Evolutionary conservation across 1,140 invertebrate species (phyloP), one percentile per base, ranked within the genome.

Genomic region (Hormaphis cornu): DNA sequence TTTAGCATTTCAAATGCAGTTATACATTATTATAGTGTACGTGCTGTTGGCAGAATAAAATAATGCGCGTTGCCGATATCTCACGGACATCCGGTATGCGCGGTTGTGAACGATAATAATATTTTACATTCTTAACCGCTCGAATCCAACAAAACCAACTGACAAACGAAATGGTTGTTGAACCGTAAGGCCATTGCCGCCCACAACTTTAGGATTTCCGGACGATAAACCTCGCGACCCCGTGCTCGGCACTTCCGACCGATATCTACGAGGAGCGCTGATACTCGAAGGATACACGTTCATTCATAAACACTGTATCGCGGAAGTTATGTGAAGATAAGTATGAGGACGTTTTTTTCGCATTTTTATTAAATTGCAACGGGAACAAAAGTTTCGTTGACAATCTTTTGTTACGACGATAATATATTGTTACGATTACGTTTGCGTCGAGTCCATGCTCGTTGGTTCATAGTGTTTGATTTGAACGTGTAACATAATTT

Each of bases 51-150:
- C 14, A 70, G 40, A n/a, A 66, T 50, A 46, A 24, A n/a, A 46
- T 46, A 30, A 24, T 59, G 46, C 30, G 42, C 18, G 46, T 18
- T 1, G 10, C 30, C 30, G n/a, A 16, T 66, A 66, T 66, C 61
- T 66, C 42, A 20, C 61, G 61, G 61, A 63, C 58, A 26, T 63
- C 58, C 58, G 20, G 58, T 12, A n/a, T n/a, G n/a, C n/a, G n/a
- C 24, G 16, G n/a, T 20, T 30, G 40, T 63, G 30, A 14, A 4
- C 18, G 28, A 42, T 12, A 40, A 63, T 63, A 46, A 63, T 37
- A 46, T 63, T 63, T 20, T 46, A 46, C 22, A 58, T 58, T 58
- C 54, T 58, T 58, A n/a, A 40, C 52, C 14, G n/a, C 22, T 14
- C 20, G 1, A 22, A 40, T 22, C 14, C 16, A 8, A 58, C 14